Base-by-base conservation (phyloP, 1,140 invertebrate genomes). In the Oscheius sp. region DNA sequence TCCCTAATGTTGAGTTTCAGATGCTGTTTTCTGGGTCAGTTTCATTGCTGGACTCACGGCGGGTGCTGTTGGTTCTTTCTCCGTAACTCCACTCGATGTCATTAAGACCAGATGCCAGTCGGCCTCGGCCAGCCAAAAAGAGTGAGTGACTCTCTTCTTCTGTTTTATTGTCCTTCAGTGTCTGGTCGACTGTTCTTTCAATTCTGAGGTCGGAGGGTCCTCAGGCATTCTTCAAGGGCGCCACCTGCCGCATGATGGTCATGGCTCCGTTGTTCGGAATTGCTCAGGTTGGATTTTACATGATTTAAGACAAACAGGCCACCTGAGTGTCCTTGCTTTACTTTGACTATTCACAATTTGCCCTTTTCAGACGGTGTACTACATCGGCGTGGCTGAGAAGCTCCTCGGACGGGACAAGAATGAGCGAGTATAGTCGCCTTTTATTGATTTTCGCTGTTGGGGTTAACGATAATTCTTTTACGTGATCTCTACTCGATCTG, bases 181-280 rank as follows among this genome's bases (percentile, higher is more conserved):
- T 68, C 7, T 59, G 1, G 7, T 20, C 58, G 15, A 55, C 67
- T 20, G 58, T 68, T 26, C 36, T 38, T 36, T 34, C 49, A 18
- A 97, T 93, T 2, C 84, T 93, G 77, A 90, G 89, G 79, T 88
- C 94, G 78, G 96, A 99, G 89, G 96, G 96, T 34, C 88, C 90
- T 1, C 90, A 87, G 15, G 96, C 95, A 26, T 96, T 99, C 85
- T 97, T 98, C 86, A 99, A 98, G 87, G 96, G 97, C 52, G 95
- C 94, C 0, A 90, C 91, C 4, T 97, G 94, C 85, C 89, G 96
- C 79, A 93, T 97, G 90, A 95, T 99, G 76, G 96, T 68, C 1
- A 98, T 99, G 83, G 95, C 95, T 3, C 95, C 95, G 2, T 85
- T 99, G 36, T 99, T 99, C 87, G 96, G 96, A 77, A 99, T 99